Evolutionary conservation across 2,888 invertebrate species (phyloP), one percentile per base, ranked within the genome.

Genomic region (Acleris sparsana): DNA sequence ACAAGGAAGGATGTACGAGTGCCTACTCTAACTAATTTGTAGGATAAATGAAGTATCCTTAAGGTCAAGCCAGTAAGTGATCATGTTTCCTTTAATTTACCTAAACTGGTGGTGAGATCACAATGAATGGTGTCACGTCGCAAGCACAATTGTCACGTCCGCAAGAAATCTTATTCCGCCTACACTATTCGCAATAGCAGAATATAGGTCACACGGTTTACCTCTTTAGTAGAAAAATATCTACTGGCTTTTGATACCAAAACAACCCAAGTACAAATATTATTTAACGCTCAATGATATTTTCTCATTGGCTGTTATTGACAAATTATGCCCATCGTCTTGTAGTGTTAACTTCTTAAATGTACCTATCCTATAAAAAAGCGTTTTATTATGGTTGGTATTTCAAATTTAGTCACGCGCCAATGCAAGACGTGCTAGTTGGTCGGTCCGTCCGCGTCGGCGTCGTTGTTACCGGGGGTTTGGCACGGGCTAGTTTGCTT

Each of bases 91-190:
- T 43, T 17, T 46, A 72, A 79, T 81, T 79, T 75, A 68, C 75
- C 67, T 65, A 63, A 68, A 58, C 71, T 44, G 63, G 72, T 72
- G 75, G 78, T 84, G 86, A 86, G 82, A 79, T 87, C 84, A 84
- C 76, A 75, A 70, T 74, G 73, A 74, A 76, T 76, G 80, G 79
- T 72, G 75, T 73, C 73, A 80, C 81, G 83, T 84, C 81, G 75
- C 79, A 73, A 70, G 69, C 73, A 78, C 86, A 88, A 89, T 88
- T 87, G 88, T 85, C 86, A 88, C 89, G 87, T 87, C 87, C 85
- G 71, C 69, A 67, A 58, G 72, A 75, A 71, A 73, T 71, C 70
- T 68, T 69, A 75, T 73, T 72, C 69, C 71, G 69, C 80, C 80
- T 77, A 80, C 83, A 76, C 71, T 72, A 75, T 73, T 75, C 71